These are phyloP conservation scores for Aspidapion aeneum DNA, from an alignment of 2,888 invertebrate genomes.

Conservation along the genomic window DNA sequence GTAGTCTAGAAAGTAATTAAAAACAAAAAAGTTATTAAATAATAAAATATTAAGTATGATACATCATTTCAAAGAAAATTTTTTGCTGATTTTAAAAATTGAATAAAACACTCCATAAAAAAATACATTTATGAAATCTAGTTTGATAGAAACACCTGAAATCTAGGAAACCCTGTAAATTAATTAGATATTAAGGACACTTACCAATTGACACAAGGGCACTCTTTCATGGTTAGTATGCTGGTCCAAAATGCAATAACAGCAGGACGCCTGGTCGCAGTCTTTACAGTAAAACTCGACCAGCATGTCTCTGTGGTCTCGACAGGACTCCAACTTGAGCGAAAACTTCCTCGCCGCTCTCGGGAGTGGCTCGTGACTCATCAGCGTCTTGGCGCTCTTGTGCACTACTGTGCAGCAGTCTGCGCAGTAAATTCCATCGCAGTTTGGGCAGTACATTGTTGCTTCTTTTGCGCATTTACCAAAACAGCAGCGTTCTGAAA, in stretches of 20 bases:
- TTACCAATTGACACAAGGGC: conserved; percentile 42
- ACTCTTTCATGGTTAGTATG: conserved; percentile 44
- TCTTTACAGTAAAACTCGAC: conserved; percentile 46
- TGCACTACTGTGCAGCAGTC: conserved; percentile 38
- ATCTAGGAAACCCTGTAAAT: too few species aligned
- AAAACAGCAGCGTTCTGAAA: conserved; percentile 33
- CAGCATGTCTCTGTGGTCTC: conserved; percentile 35
- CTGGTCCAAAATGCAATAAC: conserved; percentile 44
- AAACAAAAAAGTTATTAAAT: too few species aligned
- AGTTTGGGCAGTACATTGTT: conserved; percentile 37
- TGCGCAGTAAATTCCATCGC: conserved; percentile 38
- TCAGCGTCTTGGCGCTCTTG: conserved; percentile 42
- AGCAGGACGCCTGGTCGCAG: conserved; percentile 45
- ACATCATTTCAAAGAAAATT: too few species aligned
- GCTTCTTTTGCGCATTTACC: conserved; percentile 33
- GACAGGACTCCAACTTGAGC: conserved; percentile 30
- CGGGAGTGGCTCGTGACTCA: conserved; percentile 36
- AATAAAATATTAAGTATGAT: too few species aligned
- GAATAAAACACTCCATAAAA: too few species aligned
- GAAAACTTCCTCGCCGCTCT: conserved; percentile 18
- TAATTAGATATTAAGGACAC: conserved; percentile 18
- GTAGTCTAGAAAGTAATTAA: too few species aligned
- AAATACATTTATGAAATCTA: too few species aligned
- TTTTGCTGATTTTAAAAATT: too few species aligned
- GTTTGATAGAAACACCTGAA: too few species aligned